Conservation (phyloP, 1,140 invertebrate species). For the Chlorops oryzae region DNA sequence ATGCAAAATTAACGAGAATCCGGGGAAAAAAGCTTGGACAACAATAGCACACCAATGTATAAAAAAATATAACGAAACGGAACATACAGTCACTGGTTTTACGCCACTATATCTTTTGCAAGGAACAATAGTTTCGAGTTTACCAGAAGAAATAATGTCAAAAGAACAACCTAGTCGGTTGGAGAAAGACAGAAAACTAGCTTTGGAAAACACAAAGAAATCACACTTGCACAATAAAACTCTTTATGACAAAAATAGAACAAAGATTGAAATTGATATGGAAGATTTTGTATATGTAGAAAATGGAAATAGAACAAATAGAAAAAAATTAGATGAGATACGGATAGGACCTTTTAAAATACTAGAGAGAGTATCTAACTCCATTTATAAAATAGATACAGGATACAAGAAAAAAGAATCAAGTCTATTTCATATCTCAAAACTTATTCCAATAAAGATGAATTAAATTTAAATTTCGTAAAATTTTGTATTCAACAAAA, state of each 20-base stretch:
- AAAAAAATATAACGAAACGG: conserved; percentile 42
- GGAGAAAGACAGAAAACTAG: conserved; percentile 19
- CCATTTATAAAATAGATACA: no score
- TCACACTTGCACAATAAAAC: no score
- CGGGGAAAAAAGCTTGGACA: conserved; percentile 38
- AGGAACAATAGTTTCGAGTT: conserved; percentile 26
- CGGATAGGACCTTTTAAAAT: conserved; percentile 20
- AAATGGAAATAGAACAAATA: conserved; percentile 26
- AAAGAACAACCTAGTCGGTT: conserved; percentile 11
- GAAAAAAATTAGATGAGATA: conserved; percentile 24
- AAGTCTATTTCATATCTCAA: no score
- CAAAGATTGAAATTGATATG: conserved; percentile 14
- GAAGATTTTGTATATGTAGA: no score
- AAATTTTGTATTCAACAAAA: no score
- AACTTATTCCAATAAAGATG: no score
- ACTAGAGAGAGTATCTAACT: no score
- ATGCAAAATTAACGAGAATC: conserved; percentile 32
- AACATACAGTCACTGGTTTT: conserved; percentile 36
- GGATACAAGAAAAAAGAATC: no score
- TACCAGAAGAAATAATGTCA: conserved; percentile 32
- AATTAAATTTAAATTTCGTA: no score
- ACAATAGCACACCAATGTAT: conserved; percentile 39
- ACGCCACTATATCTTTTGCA: conserved; percentile 36
- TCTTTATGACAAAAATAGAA: conserved; percentile 19
- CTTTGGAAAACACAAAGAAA: conserved; percentile 24